Evolutionary conservation across 2,888 invertebrate genomes (phyloP).

Genomic region (Amphipoea lucens): DNA sequence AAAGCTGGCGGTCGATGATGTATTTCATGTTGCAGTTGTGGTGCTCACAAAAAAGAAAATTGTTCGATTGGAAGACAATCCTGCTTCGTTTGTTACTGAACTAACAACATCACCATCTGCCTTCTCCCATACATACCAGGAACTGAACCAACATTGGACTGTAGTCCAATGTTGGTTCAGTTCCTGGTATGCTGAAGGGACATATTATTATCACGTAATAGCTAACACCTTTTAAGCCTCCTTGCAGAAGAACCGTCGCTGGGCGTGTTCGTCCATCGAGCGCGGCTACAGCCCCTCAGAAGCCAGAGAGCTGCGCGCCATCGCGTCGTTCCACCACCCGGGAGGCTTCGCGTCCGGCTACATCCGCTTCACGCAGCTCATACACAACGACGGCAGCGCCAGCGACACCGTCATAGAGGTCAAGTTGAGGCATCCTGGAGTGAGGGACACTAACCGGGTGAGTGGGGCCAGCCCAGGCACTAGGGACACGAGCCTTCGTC

Average conservation of each 20-base stretch:
- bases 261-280: constrained; percentile 96
- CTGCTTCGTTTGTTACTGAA: neutral
- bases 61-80: neutral
- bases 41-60: neutral
- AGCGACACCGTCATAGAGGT: constrained; percentile 98
- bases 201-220: neutral
- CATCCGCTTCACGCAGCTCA: constrained; percentile 95
- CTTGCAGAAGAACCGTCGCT: constrained; percentile 90
- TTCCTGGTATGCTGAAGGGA: too few species aligned
- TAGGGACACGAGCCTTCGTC: neutral
- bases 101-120: neutral
- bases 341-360: constrained; percentile 94
- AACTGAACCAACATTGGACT: neutral
- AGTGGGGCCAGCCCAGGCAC: neutral
- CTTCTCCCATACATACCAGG: neutral
- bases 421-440: constrained; percentile 96
- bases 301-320: constrained; percentile 95
- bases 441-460: constrained; percentile 95
- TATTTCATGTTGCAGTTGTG: neutral
- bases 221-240: neutral
- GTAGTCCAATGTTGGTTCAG: too few species aligned
- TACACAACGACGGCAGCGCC: constrained; percentile 95
- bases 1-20: neutral
- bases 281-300: constrained; percentile 97
- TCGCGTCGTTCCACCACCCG: constrained; percentile 98